These are phyloP conservation scores for pig (Sus scrofa) DNA, from an alignment of 2,113 vertebrate genomes.

Conservation along the genomic window DNA sequence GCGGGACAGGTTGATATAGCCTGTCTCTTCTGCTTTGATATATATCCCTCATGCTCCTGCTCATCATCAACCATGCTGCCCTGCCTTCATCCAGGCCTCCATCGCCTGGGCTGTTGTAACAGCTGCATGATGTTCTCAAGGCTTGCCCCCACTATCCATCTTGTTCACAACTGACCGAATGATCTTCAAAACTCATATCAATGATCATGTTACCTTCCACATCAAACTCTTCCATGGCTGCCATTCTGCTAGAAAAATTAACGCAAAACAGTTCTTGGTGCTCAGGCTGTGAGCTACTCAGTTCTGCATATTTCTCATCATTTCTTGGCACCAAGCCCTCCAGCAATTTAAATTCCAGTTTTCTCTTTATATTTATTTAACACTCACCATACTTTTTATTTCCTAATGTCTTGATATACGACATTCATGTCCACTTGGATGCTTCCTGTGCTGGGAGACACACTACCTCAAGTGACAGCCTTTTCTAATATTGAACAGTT, in stretches of 20 bases:
- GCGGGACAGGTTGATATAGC: background rate
- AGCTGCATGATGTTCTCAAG: background rate
- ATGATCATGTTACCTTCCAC: background rate
- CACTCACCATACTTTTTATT: background rate
- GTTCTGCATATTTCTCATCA: background rate
- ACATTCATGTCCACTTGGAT: background rate
- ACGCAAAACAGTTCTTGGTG: background rate
- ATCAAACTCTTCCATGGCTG: background rate
- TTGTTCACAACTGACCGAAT: background rate
- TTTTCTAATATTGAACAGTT: background rate
- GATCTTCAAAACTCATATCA: background rate
- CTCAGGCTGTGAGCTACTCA: background rate
- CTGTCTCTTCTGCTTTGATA: conserved; percentile 39
- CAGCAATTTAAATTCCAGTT: background rate
- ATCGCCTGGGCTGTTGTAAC: background rate
- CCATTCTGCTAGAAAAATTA: background rate
- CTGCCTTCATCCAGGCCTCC: background rate
- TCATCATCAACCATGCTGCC: background rate
- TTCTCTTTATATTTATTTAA: background rate
- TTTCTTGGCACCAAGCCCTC: too few relatives aligned
- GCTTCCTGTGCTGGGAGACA: background rate
- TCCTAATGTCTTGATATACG: too few relatives aligned
- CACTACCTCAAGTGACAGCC: background rate
- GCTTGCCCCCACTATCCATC: background rate
- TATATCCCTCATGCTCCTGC: background rate